Base-by-base conservation (phyloP, 30 jellyfish, hydroid and myxozoan species). In the Mastigias papua region DNA sequence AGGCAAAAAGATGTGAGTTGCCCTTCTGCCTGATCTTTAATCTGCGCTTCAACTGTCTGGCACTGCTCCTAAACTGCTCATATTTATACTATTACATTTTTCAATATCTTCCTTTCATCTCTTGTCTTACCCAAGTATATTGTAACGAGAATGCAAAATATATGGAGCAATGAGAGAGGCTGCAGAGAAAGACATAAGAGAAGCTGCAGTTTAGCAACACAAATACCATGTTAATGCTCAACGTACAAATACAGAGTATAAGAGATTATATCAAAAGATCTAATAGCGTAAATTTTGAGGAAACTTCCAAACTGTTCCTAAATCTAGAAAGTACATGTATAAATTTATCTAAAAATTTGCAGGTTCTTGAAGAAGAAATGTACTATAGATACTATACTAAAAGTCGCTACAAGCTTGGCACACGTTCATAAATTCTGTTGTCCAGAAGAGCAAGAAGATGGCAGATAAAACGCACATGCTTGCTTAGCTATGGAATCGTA, bases 191-290 rank as follows among this genome's bases (percentile, higher is more conserved):
- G 17, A 51, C 16, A 2, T 51, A 16, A 6, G 16, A 46, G 5
- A 5, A 10, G 2, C 2, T 10, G 25, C 25, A 9, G 67, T 10
- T 51, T 51, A 4, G 25, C 25, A 5, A 51, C 27, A 51, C 7
- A 51, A 17, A 51, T 13, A 51, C 17, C 67, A 51, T 27, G 2
- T 63, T 35, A 34, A 57, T 78, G 30, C 63, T 75, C 48, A 79
- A 79, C 62, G 74, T 72, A 79, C 89, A 57, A 21, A 33, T 57
- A 48, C 90, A 66, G 63, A 79, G 42, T 61, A 77, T 74, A 79
- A 79, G 69, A 35, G 81, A 79, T 79, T 79, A 79, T 32, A 79
- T 31, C 16, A 19, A 63, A 21, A 50, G 50, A 78, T 34, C 90
- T 79, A 34, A 33, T 31, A 81, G 81, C 33, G 34, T 16, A 8